Evolutionary conservation across 2,797 vertebrate species (phyloP).

Genomic region (Dendrocincla tyrannina): DNA sequence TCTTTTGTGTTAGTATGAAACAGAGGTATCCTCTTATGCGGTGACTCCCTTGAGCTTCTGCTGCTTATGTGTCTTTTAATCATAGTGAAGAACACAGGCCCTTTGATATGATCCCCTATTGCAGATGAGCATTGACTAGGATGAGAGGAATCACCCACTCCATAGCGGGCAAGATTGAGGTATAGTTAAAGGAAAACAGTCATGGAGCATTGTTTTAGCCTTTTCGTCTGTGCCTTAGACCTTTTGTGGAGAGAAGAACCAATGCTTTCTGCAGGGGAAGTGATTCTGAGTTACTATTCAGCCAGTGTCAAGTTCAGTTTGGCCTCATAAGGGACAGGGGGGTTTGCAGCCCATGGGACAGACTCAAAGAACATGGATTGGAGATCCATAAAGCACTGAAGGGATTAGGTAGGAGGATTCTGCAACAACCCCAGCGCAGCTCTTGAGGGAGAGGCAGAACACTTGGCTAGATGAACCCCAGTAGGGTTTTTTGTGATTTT

Average conservation of each 20-base stretch:
- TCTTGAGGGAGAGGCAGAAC: background rate
- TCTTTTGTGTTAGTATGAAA: background rate
- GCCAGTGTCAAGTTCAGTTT: background rate
- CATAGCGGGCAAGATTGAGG: background rate
- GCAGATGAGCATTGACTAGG: background rate
- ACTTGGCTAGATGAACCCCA: background rate
- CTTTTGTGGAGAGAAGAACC: background rate
- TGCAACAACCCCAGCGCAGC: background rate
- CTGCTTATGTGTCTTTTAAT: conserved; percentile 16
- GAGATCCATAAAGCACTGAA: background rate
- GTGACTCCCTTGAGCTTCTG: background rate
- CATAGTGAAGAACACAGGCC: background rate
- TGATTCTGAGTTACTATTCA: background rate
- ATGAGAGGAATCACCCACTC: background rate
- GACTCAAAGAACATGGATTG: background rate
- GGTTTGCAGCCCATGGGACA: background rate
- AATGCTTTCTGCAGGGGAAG: background rate
- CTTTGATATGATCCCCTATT: background rate
- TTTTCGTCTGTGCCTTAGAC: background rate
- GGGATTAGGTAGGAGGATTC: background rate
- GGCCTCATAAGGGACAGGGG: background rate
- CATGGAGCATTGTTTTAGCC: background rate
- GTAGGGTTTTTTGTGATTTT: background rate
- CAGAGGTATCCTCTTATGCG: background rate
- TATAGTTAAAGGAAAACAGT: background rate